phyloP scores from a whole-genome alignment of 2,888 invertebrate species.

The Volucella bombylans region DNA sequence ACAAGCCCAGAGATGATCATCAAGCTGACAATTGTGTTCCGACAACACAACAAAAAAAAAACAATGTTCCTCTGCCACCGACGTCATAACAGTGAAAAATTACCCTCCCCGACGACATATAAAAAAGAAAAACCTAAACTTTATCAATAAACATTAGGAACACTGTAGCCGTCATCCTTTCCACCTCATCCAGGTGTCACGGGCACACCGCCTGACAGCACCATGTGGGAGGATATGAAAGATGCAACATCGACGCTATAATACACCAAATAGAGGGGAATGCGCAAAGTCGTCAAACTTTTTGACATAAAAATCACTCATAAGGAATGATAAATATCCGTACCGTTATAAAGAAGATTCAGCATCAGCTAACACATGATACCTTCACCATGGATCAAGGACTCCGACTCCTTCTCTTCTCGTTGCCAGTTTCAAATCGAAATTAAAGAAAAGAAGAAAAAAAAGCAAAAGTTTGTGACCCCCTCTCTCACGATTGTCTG shows the following conservation, averaged over 20 bases:
- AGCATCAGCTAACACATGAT: conserved; percentile 61
- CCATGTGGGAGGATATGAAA: neutral
- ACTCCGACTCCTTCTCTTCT: conserved; percentile 34
- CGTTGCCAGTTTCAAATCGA: conserved; percentile 40
- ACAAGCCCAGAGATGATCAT: conserved; percentile 38
- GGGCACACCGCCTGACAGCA: neutral
- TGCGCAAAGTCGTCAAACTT: conserved; percentile 63
- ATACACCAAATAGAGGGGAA: conserved; percentile 8
- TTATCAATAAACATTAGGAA: conserved; percentile 72
- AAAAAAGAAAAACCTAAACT: conserved; percentile 28
- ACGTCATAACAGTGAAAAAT: conserved; percentile 48
- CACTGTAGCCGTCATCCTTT: conserved; percentile 51
- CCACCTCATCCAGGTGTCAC: neutral
- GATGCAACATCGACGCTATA: conserved; percentile 52
- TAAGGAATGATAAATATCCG: conserved; percentile 68
- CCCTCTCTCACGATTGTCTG: no score
- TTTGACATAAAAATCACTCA: conserved; percentile 73
- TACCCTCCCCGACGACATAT: conserved; percentile 24
- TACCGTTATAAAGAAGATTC: conserved; percentile 1
- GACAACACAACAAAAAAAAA: conserved; percentile 4
- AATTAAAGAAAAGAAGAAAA: conserved; percentile 51
- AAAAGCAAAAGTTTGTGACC: conserved; percentile 36
- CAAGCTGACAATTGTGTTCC: conserved; percentile 12
- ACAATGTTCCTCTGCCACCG: neutral
- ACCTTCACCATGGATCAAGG: conserved; percentile 70